These are phyloP conservation scores for Microctenopoma steveboyesi DNA, from an alignment of 2,797 vertebrate species.

Conservation along the genomic window DNA sequence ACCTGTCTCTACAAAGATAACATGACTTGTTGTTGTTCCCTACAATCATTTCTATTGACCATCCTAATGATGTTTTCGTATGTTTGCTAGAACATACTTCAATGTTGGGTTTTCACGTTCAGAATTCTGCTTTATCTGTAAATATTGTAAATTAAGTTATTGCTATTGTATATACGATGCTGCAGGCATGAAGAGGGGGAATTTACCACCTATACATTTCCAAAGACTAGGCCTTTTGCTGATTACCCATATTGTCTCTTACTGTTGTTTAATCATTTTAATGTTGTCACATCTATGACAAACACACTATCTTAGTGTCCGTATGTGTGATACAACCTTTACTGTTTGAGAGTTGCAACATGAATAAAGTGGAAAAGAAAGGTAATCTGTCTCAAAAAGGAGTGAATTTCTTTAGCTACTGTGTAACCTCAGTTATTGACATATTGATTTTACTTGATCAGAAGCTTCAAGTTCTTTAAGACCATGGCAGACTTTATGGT, in stretches of 20 bases:
- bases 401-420: neutral
- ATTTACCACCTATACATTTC: constrained; percentile 68
- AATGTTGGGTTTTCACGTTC: constrained; percentile 71
- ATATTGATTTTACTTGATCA: neutral
- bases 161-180: constrained; percentile 76
- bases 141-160: constrained; percentile 89
- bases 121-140: constrained; percentile 80
- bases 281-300: constrained; percentile 65
- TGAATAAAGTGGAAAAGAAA: constrained; percentile 73
- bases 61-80: constrained; percentile 25
- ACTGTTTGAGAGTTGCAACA: constrained; percentile 65
- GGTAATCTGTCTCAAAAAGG: constrained; percentile 14
- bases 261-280: constrained; percentile 63
- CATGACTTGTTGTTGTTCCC: constrained; percentile 23
- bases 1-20: neutral
- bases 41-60: constrained; percentile 50
- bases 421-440: neutral
- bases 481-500: neutral
- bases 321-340: constrained; percentile 73
- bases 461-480: neutral
- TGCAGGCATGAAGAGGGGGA: constrained; percentile 66
- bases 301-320: constrained; percentile 65
- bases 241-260: constrained; percentile 61
- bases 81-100: constrained; percentile 44
- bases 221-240: constrained; percentile 74